phyloP scores from a whole-genome alignment of 2,888 invertebrate species.

The Podabrus alpinus region DNA sequence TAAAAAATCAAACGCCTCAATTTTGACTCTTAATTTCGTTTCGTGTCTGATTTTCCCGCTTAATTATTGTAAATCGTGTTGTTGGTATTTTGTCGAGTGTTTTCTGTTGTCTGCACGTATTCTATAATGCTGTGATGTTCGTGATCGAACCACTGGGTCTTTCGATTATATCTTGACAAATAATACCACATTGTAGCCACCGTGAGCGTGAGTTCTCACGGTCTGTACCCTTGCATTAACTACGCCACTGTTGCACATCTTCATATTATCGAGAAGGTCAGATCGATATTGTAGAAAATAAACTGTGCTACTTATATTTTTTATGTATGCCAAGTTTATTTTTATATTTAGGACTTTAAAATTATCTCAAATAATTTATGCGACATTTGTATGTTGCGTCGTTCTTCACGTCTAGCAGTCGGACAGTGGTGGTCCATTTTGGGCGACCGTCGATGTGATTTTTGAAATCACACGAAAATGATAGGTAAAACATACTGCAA shows the following conservation, averaged over 20 bases:
- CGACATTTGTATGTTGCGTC: background rate
- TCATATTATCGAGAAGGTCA: background rate
- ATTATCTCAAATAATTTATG: background rate
- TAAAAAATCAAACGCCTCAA: background rate
- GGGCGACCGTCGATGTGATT: too few relatives aligned
- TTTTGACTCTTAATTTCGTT: background rate
- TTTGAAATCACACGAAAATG: too few relatives aligned
- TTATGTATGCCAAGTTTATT: constrained; percentile 1
- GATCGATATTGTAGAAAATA: background rate
- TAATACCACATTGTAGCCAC: constrained; percentile 22
- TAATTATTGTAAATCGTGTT: constrained; percentile 17
- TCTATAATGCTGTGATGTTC: constrained; percentile 18
- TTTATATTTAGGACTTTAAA: background rate
- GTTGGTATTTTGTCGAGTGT: background rate
- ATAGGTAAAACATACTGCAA: background rate
- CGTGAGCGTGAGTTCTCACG: constrained; percentile 27
- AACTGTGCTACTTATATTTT: background rate
- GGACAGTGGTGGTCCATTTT: too few relatives aligned
- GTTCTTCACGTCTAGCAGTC: background rate
- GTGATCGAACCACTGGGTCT: constrained; percentile 21
- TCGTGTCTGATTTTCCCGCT: background rate
- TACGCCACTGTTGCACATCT: constrained; percentile 16
- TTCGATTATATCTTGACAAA: constrained; percentile 25
- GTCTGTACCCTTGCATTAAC: constrained; percentile 10
- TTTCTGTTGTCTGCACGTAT: constrained; percentile 11